Conservation (phyloP, 2,888 invertebrate genomes). For the Pinctada fucata region DNA sequence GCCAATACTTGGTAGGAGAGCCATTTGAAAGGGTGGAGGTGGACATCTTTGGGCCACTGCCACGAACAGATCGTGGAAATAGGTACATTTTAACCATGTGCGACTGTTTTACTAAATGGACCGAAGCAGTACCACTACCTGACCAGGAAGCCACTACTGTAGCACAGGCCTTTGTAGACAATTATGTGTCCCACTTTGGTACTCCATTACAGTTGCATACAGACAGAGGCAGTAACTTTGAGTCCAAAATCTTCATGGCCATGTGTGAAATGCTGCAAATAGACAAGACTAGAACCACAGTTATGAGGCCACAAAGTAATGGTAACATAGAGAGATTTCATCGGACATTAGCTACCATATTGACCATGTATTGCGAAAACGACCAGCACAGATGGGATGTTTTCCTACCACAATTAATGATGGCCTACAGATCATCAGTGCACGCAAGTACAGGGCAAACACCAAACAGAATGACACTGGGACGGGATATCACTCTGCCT, state of each 20-base stretch:
- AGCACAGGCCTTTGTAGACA: too few species aligned
- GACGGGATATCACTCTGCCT: conserved; percentile 44
- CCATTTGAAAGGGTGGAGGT: too few species aligned
- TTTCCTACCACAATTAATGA: conserved; percentile 46
- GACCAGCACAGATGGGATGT: conserved; percentile 61
- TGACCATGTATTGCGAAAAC: conserved; percentile 52
- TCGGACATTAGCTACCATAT: conserved; percentile 48
- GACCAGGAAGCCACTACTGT: too few species aligned
- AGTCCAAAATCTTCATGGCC: conserved; percentile 31
- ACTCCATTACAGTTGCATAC: conserved; percentile 40
- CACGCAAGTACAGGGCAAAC: conserved; percentile 47
- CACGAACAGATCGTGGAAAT: conserved; percentile 35
- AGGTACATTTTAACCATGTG: conserved; percentile 47
- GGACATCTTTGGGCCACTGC: conserved; percentile 48
- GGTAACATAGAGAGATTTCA: conserved; percentile 60
- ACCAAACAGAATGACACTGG: conserved; percentile 44
- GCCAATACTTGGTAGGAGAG: conserved; percentile 42
- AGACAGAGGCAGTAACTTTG: conserved; percentile 46
- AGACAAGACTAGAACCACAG: conserved; percentile 36
- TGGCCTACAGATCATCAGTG: conserved; percentile 51
- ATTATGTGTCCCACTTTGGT: conserved; percentile 39
- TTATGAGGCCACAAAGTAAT: conserved; percentile 43
- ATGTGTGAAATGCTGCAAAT: conserved; percentile 41
- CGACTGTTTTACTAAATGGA: conserved; percentile 47
- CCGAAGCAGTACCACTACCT: conserved; percentile 43